Evolutionary conservation across 2,797 vertebrate genomes (phyloP).

Genomic region (Molossus alvarezi): DNA sequence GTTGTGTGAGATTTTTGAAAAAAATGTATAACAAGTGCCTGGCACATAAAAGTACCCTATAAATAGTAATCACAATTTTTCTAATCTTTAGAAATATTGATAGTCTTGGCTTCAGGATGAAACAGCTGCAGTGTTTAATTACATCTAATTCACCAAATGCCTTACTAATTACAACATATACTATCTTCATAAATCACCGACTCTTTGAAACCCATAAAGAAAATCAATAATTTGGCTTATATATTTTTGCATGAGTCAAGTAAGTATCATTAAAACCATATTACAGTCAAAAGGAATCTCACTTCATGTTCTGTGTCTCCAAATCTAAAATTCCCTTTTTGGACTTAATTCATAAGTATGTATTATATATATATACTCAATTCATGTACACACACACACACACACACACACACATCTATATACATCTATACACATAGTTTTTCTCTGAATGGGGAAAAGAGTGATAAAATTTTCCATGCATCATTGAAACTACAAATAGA

Average conservation of each 20-base stretch:
- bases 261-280: not conserved
- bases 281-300: not conserved
- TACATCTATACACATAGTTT: not conserved
- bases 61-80: constrained; percentile 1
- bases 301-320: not conserved
- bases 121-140: constrained; percentile 25
- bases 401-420: no score
- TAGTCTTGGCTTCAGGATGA: not conserved
- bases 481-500: constrained; percentile 10
- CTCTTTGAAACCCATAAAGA: not conserved
- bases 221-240: constrained; percentile 19
- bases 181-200: not conserved
- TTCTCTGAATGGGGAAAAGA: not conserved
- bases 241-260: not conserved
- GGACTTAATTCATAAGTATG: not conserved
- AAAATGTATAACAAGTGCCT: not conserved
- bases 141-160: not conserved
- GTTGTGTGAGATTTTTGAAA: constrained; percentile 15
- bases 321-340: constrained; percentile 6
- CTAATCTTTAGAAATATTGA: not conserved
- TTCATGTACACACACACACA: no score
- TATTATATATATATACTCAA: not conserved
- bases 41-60: not conserved
- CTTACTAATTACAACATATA: not conserved
- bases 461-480: not conserved